phyloP scores from a whole-genome alignment of 2,797 vertebrate species.

The Adrianichthys oophorus region DNA sequence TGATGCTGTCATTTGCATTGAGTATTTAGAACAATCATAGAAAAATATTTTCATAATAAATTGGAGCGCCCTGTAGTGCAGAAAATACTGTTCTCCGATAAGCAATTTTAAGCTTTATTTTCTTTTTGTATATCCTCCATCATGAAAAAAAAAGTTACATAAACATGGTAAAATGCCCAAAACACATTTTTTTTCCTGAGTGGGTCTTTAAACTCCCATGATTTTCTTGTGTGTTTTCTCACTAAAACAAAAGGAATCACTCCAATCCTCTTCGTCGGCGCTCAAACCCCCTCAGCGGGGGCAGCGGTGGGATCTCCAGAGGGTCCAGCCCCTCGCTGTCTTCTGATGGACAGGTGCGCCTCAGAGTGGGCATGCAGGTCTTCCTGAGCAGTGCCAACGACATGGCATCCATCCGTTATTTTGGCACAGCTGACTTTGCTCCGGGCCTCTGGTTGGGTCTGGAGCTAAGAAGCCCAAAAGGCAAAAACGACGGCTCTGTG shows the following conservation, averaged over 20 bases:
- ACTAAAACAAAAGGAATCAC: constrained; percentile 72
- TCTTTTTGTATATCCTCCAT: no score
- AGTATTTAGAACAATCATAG: no score
- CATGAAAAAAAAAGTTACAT: no score
- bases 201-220: constrained; percentile 13
- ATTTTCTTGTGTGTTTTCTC: not conserved
- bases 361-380: constrained; percentile 91
- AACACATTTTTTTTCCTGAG: constrained; percentile 31
- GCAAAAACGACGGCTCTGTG: constrained; percentile 91
- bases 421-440: constrained; percentile 90
- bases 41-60: no score
- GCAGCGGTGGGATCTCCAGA: constrained; percentile 24
- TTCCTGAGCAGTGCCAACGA: constrained; percentile 92
- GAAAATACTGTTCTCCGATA: no score
- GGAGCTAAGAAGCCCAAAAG: constrained; percentile 88
- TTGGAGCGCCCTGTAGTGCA: no score
- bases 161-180: no score
- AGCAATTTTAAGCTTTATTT: no score
- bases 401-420: constrained; percentile 90
- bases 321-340: constrained; percentile 33
- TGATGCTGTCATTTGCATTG: no score
- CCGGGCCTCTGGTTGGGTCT: constrained; percentile 91
- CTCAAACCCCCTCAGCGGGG: constrained; percentile 78
- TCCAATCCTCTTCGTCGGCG: constrained; percentile 80
- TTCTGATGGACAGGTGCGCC: constrained; percentile 71